These are phyloP conservation scores for Acanthornis magna DNA, from an alignment of 2,797 vertebrate species.

Conservation along the genomic window DNA sequence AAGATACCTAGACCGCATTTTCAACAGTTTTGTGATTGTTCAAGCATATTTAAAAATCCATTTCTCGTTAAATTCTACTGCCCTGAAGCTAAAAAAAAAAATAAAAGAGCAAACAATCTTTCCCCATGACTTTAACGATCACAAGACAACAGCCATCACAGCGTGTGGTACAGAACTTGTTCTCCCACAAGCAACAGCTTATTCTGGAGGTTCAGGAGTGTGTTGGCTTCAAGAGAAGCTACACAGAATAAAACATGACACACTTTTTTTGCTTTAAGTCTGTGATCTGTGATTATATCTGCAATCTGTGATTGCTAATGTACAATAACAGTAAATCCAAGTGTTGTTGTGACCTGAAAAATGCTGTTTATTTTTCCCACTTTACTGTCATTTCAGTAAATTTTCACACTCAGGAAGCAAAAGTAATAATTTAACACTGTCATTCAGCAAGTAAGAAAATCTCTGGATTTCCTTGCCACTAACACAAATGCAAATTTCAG, in stretches of 20 bases:
- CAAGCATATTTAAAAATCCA: background rate
- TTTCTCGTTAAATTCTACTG: background rate
- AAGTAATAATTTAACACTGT: constrained; percentile 30
- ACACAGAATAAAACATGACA: background rate
- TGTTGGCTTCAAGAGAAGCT: background rate
- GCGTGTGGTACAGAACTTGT: background rate
- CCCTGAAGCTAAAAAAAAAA: background rate
- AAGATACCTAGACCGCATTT: background rate
- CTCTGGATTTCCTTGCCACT: background rate
- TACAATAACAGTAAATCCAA: background rate
- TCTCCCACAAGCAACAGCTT: background rate
- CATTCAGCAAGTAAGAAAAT: background rate
- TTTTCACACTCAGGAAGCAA: constrained; percentile 15
- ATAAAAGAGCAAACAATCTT: background rate
- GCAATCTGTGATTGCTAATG: too few species aligned
- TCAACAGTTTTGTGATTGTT: background rate
- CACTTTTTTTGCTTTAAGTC: background rate
- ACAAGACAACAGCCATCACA: background rate
- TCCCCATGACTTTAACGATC: background rate
- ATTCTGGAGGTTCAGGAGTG: background rate
- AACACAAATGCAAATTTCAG: background rate
- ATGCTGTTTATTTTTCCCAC: background rate
- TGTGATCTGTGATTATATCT: too few species aligned
- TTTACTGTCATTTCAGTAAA: background rate
- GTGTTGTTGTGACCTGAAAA: background rate